Base-by-base conservation (phyloP, 2,797 vertebrate genomes). In the Pipistrellus pygmaeus region DNA sequence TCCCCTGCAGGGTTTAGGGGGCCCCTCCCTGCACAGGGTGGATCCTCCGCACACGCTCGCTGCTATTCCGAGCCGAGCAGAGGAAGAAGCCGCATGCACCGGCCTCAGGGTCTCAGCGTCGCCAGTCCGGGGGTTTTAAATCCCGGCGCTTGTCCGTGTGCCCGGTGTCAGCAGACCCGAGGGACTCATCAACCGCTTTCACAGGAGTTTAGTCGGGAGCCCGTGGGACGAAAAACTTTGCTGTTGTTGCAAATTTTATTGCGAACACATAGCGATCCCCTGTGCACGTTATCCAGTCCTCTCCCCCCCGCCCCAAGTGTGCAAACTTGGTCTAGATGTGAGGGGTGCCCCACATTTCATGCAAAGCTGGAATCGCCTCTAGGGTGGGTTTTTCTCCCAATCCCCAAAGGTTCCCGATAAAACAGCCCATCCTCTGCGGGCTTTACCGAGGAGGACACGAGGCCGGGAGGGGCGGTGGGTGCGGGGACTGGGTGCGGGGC, bases 1-100 rank as follows among this genome's bases (percentile, higher is more conserved):
- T 57, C 27, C 64, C 7, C 27, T 23, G 2, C 13, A 25, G n/a
- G 5, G 46, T 27, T 46, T 8, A 41, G 55, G 51, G 51, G 80
- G 68, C 5, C 27, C 5, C 35, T 30, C 0, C 66, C 66, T 21
- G 57, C 68, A 1, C 72, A 1, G 60, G 27, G 57, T 0, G 9
- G 25, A 11, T 17, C 2, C 51, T 5, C 41, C 41, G 0, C 11
- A 6, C 21, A 32, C 78, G 1, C 7, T 0, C 20, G 23, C 32
- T 15, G 3, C 18, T 3, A 4, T 2, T 41, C n/a, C 5, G 9
- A 71, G 85, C 32, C 6, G 9, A 72, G 85, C 88, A 8, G 13
- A 38, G 35, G 48, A 0, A n/a, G 81, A n/a, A n/a, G 32, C 44
- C 21, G 15, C 8, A 48, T 0, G 72, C 27, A 1, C 1, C 53